These are phyloP conservation scores for Lycia hirtaria DNA, from an alignment of 2,888 invertebrate genomes.

Conservation along the genomic window DNA sequence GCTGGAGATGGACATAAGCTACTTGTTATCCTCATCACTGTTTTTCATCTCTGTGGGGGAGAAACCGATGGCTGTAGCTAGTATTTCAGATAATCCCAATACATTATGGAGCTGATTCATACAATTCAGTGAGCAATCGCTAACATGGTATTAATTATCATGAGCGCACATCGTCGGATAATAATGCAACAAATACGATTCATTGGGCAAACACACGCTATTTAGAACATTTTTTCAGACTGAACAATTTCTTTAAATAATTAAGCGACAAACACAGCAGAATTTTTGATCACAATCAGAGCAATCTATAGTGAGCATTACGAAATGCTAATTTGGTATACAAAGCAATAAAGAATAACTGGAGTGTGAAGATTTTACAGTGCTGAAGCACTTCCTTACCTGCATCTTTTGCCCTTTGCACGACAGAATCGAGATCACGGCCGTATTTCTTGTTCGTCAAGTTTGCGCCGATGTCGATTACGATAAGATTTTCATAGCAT, in stretches of 20 bases:
- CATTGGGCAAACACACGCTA: slow-evolving; percentile 10
- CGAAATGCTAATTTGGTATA: background rate
- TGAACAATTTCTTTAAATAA: background rate
- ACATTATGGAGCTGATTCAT: slow-evolving; percentile 16
- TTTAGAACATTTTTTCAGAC: slow-evolving; percentile 1
- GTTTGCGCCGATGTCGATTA: slow-evolving; percentile 97
- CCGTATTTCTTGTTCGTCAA: slow-evolving; percentile 97
- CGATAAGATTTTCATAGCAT: slow-evolving; percentile 95
- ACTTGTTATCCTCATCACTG: no score
- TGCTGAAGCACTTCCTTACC: slow-evolving; percentile 80
- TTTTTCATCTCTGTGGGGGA: no score
- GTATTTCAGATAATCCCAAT: no score
- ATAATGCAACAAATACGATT: slow-evolving; percentile 24
- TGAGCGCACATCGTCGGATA: slow-evolving; percentile 30
- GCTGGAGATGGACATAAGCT: no score
- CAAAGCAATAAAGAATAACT: background rate
- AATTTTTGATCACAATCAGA: background rate
- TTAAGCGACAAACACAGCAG: background rate
- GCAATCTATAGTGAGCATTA: background rate
- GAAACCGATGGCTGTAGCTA: no score
- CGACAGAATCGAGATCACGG: slow-evolving; percentile 95
- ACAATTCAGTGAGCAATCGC: slow-evolving; percentile 44
- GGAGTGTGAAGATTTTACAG: slow-evolving; percentile 4
- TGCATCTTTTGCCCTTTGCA: slow-evolving; percentile 96
- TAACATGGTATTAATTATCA: slow-evolving; percentile 56